phyloP scores from a whole-genome alignment of 1,140 invertebrate species.

The Drosophila asahinai region DNA sequence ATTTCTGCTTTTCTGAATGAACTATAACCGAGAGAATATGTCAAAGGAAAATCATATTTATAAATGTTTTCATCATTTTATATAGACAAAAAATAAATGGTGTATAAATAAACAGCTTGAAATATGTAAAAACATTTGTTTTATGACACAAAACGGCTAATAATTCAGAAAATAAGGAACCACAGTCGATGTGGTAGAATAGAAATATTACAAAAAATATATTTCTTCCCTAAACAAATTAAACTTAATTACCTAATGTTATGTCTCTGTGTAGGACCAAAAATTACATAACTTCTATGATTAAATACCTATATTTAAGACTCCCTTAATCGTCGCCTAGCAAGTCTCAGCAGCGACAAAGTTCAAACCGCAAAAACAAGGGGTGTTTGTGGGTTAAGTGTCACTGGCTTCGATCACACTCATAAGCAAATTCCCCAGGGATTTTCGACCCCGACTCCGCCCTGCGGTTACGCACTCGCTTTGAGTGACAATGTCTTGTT shows the following conservation, averaged over 20 bases:
- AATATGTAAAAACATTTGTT: background rate
- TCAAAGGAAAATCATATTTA: background rate
- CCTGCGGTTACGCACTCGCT: constrained; percentile 44
- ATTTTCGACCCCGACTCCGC: constrained; percentile 12
- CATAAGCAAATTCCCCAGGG: constrained; percentile 40
- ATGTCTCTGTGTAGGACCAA: background rate
- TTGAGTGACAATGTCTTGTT: constrained; percentile 69
- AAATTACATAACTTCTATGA: background rate
- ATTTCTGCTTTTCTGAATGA: constrained; percentile 5
- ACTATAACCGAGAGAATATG: background rate
- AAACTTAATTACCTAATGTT: too few species aligned
- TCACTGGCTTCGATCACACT: constrained; percentile 35
- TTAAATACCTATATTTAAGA: constrained; percentile 11
- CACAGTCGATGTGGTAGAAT: too few species aligned
- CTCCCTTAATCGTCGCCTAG: constrained; percentile 3
- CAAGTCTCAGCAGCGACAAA: background rate
- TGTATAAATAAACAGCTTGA: background rate
- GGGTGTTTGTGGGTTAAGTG: constrained; percentile 10
- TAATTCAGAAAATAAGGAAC: background rate
- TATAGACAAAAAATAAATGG: background rate
- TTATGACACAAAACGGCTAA: background rate
- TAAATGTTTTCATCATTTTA: background rate
- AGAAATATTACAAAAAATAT: too few species aligned
- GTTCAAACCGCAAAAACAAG: constrained; percentile 16
- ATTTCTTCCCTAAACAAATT: background rate